Conservation (phyloP, 2,888 invertebrate genomes). For the Charanyca ferruginea region DNA sequence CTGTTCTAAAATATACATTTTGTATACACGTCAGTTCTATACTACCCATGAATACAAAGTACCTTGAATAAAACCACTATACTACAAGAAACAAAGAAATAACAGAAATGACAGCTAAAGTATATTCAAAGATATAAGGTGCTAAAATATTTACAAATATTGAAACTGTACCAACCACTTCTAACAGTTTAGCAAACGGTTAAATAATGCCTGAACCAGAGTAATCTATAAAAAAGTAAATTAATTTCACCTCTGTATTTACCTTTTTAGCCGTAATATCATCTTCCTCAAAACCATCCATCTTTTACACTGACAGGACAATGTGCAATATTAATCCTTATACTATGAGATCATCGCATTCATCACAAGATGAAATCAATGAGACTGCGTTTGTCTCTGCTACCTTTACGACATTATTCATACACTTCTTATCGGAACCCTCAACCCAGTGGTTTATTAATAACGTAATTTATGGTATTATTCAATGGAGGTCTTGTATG, state of each 20-base stretch:
- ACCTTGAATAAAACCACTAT: too few species aligned
- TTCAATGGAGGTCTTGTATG: slow-evolving; percentile 41
- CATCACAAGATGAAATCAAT: slow-evolving; percentile 44
- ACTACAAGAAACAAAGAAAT: too few species aligned
- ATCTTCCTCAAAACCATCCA: background rate
- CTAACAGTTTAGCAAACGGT: too few species aligned
- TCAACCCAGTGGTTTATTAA: slow-evolving; percentile 39
- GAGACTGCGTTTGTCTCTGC: slow-evolving; percentile 32
- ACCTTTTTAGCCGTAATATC: background rate
- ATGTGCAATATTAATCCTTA: slow-evolving; percentile 41
- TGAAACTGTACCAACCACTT: too few species aligned
- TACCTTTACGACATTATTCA: slow-evolving; percentile 48
- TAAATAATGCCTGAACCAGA: too few species aligned
- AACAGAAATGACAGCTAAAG: too few species aligned
- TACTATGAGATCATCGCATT: slow-evolving; percentile 36
- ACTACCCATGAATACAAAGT: too few species aligned
- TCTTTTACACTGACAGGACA: slow-evolving; percentile 34
- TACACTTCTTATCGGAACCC: slow-evolving; percentile 46
- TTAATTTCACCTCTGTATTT: background rate
- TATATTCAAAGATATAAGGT: too few species aligned
- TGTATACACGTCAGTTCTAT: too few species aligned
- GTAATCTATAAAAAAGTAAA: too few species aligned
- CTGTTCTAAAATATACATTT: too few species aligned
- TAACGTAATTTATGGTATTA: slow-evolving; percentile 50
- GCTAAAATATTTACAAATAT: too few species aligned